phyloP scores from a whole-genome alignment of 1,140 invertebrate genomes.

The Ruditapes philippinarum region DNA sequence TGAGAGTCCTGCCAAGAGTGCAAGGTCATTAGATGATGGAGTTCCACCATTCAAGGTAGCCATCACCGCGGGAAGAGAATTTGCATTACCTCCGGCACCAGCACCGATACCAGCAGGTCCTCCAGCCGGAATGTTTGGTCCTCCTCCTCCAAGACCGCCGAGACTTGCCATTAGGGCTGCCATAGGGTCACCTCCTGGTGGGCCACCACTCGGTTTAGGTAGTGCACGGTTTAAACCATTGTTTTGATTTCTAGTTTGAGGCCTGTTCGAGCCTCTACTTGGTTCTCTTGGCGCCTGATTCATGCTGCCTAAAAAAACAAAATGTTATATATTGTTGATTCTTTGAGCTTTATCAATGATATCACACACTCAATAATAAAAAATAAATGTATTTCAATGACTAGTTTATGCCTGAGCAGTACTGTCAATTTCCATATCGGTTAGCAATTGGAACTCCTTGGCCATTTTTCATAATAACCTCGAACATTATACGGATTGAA shows the following conservation, averaged over 20 bases:
- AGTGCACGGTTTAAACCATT: neutral
- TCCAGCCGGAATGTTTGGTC: neutral
- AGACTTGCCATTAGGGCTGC: conserved; percentile 34
- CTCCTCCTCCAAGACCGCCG: neutral
- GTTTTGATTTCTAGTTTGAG: neutral
- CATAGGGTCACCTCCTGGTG: conserved; percentile 13
- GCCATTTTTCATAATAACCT: no score
- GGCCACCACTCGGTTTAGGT: neutral
- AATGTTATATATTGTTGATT: no score
- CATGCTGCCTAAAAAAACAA: neutral
- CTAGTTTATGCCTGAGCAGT: no score
- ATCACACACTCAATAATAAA: no score
- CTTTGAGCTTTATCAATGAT: no score
- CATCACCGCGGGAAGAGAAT: neutral
- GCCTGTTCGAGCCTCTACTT: neutral
- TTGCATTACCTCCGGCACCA: neutral
- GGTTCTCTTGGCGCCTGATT: neutral
- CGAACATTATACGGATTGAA: no score
- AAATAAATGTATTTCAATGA: no score
- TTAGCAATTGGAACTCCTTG: no score
- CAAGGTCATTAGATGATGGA: no score
- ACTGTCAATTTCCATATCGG: no score
- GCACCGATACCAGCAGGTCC: conserved; percentile 16
- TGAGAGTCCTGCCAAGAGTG: neutral
- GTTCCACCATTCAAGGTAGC: no score